Base-by-base conservation (phyloP, 2,113 vertebrate genomes). In the Phaethornis superciliosus region DNA sequence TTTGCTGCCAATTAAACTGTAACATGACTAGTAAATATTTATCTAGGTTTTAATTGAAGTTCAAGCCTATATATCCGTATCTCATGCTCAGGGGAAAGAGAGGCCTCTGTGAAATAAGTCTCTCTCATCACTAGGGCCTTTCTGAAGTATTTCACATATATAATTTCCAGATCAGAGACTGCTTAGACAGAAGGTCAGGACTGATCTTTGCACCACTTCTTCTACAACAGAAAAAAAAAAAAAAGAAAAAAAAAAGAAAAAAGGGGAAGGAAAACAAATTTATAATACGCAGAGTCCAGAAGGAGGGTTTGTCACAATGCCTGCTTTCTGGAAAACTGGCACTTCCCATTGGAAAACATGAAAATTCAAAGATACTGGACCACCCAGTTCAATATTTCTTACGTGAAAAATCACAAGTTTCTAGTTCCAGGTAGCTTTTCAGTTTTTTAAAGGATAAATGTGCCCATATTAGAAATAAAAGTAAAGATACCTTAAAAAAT, bases 11-110 rank as follows among this genome's bases (percentile, higher is more conserved):
- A 68, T 82, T 93, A 87, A 95, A 72, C 70, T 89, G 54, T 69
- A 91, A 93, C 76, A 60, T 20, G 21, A 63, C 92, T 79, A 85
- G 62, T 88, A 93, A 96, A 94, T 93, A 91, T 89, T 96, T 91
- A 76, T 79, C 44, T 75, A 92, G 28, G 37, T 32, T 81, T 76
- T 40, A 60, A 83, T 33, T 67, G 49, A 90, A 90, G 71, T 92
- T 93, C 83, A 90, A 68, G 69, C 4, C 1, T 63, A 60, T 77
- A 42, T 69, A 88, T 76, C 55, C 55, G n/a, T 44, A 75, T 42
- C 69, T n/a, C 21, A 22, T 44, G 24, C 59, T 23, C 76, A 76
- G 70, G 33, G 65, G 49, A 95, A 90, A 81, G 28, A 63, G 26
- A 71, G 20, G 32, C 33, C 70, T 23, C 47, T 75, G n/a, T 55